Evolutionary conservation across 2,113 vertebrate species (phyloP), one percentile per base, ranked within the genome.

Genomic region (Anguilla rostrata): DNA sequence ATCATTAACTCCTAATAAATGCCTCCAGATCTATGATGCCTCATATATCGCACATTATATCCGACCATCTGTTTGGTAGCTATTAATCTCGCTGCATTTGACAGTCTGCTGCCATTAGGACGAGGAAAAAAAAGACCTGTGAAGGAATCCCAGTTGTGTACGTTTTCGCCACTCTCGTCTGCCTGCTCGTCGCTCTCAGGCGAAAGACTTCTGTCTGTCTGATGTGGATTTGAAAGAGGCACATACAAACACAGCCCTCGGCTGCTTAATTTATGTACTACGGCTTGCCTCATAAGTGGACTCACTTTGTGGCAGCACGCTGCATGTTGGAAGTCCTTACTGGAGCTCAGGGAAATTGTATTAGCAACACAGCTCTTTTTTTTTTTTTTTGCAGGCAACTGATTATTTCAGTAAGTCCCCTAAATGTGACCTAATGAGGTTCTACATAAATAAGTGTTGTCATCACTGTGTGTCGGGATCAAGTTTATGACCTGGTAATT

Each of bases 41-140:
- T 75, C 71, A 34, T 9, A 34, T 34, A 34, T 75, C 71, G n/a
- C 71, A n/a, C 71, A 75, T 29, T 75, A 75, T 34, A 34, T 75
- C 71, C 34, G n/a, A 75, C n/a, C n/a, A 75, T 75, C 71, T 75
- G 71, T 75, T 75, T 75, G 71, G n/a, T 75, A 75, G 71, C 71
- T 34, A 75, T 75, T 29, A 34, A 75, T 75, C 71, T 75, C 71
- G 26, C n/a, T 34, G 71, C 26, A n/a, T 34, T 34, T 75, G 71
- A 75, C 71, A 34, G 26, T n/a, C 71, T 75, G 71, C 71, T 34
- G 14, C 71, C 71, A 75, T 75, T 75, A 75, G 71, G 71, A 75
- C 71, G 20, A 75, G 26, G 12, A 75, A 75, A 75, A 71, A 16
- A 53, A 53, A 53, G 49, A 53, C 12, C n/a, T 34, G 71, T 34